Evolutionary conservation across 2,113 vertebrate species (phyloP), one percentile per base, ranked within the genome.

Genomic region (Rhea pennata): DNA sequence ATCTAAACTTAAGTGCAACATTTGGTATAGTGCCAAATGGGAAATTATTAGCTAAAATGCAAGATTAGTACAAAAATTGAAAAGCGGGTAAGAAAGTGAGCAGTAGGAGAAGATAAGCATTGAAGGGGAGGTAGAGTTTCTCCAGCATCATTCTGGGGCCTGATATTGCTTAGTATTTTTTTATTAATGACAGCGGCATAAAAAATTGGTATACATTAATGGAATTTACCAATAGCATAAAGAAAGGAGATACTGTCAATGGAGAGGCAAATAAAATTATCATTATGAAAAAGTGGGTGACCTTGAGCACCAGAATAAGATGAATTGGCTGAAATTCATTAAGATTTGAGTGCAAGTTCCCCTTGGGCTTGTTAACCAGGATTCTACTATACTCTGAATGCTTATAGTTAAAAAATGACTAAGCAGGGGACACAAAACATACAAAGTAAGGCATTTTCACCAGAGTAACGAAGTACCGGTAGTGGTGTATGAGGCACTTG

Each of bases 171-270:
- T 80, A 74, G 77, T 40, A 58, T 66, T 76, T 95, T 24, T 92
- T 70, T 79, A 65, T 87, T 95, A 91, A 93, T 91, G 80, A 74
- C 65, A 70, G 75, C 59, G 58, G 17, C 19, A 54, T 95, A 29
- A 96, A 93, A 95, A 95, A 51, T 10, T 31, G 90, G 91, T 0
- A 0, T 86, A 40, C 61, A 29, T 59, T 93, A 88, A 93, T 95
- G 75, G 95, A 90, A 92, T 93, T 93, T 95, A 84, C 76, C 59
- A 31, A 17, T 54, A 65, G 27, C 93, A 90, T 96, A 92, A 86
- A 79, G 87, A 31, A 93, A 61, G 92, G 93, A 93, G 88, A 75
- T 78, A 61, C 88, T 84, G 65, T 92, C 85, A 93, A 19, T 59
- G 66, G 46, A 93, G 77, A 93, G 76, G 82, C 0, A 3, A 85